Evolutionary conservation across 2,797 vertebrate genomes (phyloP).

Genomic region (Bradypus variegatus): DNA sequence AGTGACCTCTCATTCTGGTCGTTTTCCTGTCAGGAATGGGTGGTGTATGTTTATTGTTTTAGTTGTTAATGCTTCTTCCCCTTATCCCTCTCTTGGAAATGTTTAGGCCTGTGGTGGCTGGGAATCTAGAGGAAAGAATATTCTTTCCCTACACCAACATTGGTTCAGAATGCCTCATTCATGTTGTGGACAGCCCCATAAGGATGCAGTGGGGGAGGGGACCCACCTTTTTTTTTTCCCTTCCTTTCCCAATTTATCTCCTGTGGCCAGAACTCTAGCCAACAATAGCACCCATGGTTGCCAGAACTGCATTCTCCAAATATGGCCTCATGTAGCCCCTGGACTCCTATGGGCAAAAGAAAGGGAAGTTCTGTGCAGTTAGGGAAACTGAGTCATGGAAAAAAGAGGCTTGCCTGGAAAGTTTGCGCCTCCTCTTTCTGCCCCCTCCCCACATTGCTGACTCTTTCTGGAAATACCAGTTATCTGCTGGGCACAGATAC

Average conservation of each 20-base stretch:
- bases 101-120: slow-evolving; percentile 27
- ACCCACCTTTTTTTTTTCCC: neutral
- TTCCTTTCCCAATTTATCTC: slow-evolving; percentile 65
- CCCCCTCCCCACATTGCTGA: slow-evolving; percentile 11
- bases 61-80: slow-evolving; percentile 34
- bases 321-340: slow-evolving; percentile 48
- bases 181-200: slow-evolving; percentile 2
- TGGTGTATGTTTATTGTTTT: slow-evolving; percentile 50
- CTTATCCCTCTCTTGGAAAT: slow-evolving; percentile 24
- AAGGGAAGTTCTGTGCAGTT: slow-evolving; percentile 31
- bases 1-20: slow-evolving; percentile 48
- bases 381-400: slow-evolving; percentile 34
- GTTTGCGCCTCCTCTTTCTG: neutral
- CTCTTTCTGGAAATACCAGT: slow-evolving; percentile 6
- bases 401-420: slow-evolving; percentile 2
- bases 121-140: slow-evolving; percentile 13
- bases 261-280: slow-evolving; percentile 61
- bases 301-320: slow-evolving; percentile 29
- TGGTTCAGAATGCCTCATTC: slow-evolving; percentile 49
- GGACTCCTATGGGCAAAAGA: slow-evolving; percentile 41
- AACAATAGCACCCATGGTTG: slow-evolving; percentile 53
- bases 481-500: neutral
- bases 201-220: neutral
- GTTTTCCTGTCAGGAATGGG: slow-evolving; percentile 53
- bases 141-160: slow-evolving; percentile 35